Conservation (phyloP, 2,888 invertebrate species). For the Drosophila fulvimacula region DNA sequence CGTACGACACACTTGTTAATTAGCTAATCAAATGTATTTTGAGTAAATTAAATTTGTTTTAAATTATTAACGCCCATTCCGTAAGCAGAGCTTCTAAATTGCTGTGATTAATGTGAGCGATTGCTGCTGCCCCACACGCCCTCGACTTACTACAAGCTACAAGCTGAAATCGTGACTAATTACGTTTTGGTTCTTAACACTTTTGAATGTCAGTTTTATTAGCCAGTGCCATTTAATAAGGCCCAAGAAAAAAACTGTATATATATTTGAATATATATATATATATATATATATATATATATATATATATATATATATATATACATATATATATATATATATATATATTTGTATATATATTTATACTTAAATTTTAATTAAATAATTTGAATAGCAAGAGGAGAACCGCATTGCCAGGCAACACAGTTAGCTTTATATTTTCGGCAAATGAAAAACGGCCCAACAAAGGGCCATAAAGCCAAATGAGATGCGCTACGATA, state of each 20-base stretch:
- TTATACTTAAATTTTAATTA: constrained; percentile 53
- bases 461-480: constrained; percentile 60
- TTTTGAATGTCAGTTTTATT: constrained; percentile 47
- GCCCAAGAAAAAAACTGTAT: constrained; percentile 1
- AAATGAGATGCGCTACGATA: constrained; percentile 29
- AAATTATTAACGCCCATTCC: constrained; percentile 26
- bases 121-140: constrained; percentile 3
- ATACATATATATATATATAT: neutral
- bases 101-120: constrained; percentile 51
- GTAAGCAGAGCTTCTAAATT: constrained; percentile 41
- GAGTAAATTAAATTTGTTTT: constrained; percentile 20
- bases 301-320: neutral
- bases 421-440: constrained; percentile 32
- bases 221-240: constrained; percentile 66
- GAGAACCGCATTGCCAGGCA: constrained; percentile 31
- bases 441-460: constrained; percentile 30
- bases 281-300: neutral
- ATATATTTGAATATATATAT: too few species aligned
- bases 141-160: constrained; percentile 12
- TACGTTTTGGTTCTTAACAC: constrained; percentile 46
- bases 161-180: constrained; percentile 57
- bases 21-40: constrained; percentile 24
- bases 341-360: neutral
- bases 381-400: constrained; percentile 34
- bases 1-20: constrained; percentile 13